Evolutionary conservation across 2,888 invertebrate genomes (phyloP), one percentile per base, ranked within the genome.

Genomic region (Acronicta aceris): DNA sequence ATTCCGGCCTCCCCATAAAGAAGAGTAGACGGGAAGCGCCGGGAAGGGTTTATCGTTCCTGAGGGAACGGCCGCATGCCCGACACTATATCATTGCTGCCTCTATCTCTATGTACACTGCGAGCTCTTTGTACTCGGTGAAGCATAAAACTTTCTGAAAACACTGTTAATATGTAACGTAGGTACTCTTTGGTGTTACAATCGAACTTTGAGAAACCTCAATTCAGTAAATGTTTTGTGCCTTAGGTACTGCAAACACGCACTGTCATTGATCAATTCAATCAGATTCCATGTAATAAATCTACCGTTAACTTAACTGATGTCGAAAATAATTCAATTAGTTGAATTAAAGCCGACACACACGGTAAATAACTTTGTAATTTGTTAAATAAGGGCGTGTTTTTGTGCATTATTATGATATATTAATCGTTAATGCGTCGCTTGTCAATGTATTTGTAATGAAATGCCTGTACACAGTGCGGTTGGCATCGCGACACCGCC

Each of bases 21-120:
- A 93, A 94, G 93, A 93, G 93, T 90, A 91, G 89, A 89, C 90
- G 91, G 93, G 91, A 92, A 91, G 93, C 89, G 85, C 78, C 86
- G 87, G 90, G 93, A 91, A 92, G 94, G 94, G 93, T 94, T 94
- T 94, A 94, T 94, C 92, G 94, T 88, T 85, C 94, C 94, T 90
- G 81, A 86, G 94, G 94, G 94, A 93, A 79, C 89, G 83, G 83
- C 89, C 89, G 89, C 87, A 84, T 87, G 91, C 91, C 93, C 91
- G 90, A 82, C 93, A 93, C 93, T 94, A 94, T 92, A 94, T 94
- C 94, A 94, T 94, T 93, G 91, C 90, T 86, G 86, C 85, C 85
- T 92, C 92, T 90, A 90, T 92, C 89, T 91, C 86, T 85, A 83
- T 84, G 84, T 87, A 87, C 85, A 85, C 88, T 84, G 78, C 83